Evolutionary conservation across 2,797 vertebrate genomes (phyloP), one percentile per base, ranked within the genome.

Genomic region (Gymnocypris eckloni): DNA sequence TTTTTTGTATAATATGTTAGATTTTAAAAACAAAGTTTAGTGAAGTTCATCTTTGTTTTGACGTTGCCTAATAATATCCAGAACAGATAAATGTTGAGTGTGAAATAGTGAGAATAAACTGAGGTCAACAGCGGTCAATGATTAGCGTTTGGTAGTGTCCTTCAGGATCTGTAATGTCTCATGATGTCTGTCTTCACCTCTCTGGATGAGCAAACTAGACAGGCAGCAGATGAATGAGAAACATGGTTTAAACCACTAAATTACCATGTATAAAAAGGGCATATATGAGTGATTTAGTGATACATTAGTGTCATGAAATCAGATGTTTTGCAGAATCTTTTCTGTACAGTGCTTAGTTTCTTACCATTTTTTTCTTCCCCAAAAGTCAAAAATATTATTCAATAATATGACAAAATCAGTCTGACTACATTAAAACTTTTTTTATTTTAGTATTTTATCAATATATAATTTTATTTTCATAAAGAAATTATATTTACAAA

Each of bases 101-200:
- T 66, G 11, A 33, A 59, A 59, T 5, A 6, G 61, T 33, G 10
- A 20, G 67, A 33, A 70, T 70, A 6, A 79, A 69, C 16, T 48
- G 79, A 12, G 33, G 11, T 81, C 37, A 45, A 18, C 0, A 22
- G 37, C 54, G 22, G 70, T 70, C 56, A 79, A 66, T 1, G 16
- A 33, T 84, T 56, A 13, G 37, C 28, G 50, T 76, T 43, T 43
- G 15, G 2, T 39, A 25, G 43, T 76, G 18, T 67, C 22, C 15
- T 67, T 28, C 15, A 9, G 25, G 50, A 54, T 37, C 16, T 33
- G 15, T 76, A 8, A 52, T 18, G 82, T 76, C 8, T 76, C 28
- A 76, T 79, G 64, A 16, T 4, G 71, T 76, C 20, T 76, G 76
- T 54, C 75, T 43, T 28, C 73, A 69, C 61, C 73, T 15, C 22